Evolutionary conservation across 1,140 invertebrate species (phyloP), one percentile per base, ranked within the genome.

Genomic region (Drosophila burlai): DNA sequence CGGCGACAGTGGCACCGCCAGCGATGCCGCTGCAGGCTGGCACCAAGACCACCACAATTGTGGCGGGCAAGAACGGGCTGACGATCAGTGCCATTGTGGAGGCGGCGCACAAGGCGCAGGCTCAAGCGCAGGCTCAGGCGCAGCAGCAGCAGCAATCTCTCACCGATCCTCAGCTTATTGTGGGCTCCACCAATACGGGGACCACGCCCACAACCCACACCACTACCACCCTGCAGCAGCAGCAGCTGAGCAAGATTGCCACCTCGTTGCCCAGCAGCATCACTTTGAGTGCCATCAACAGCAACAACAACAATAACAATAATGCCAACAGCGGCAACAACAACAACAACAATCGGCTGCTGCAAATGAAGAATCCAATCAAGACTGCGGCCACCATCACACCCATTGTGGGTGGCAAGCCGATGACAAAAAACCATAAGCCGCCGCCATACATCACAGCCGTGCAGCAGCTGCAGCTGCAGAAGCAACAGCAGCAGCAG

Each of bases 161-260:
- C 5, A 29, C 18, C 11, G 76, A 80, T 18, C 31, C 47, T 2
- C 61, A 83, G 58, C 47, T 91, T 21, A 76, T 94, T 81, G 93
- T 95, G 57, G 95, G 95, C 42, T 95, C 95, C 21, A 95, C 95
- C 26, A 95, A 95, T 93, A 93, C 95, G 66, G 95, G 95, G 45
- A 95, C 95, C 4, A 93, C 95, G 72, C 90, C 93, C 63, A 55
- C 79, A 21, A 52, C 90, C 24, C 24, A 24, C 24, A 24, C 24
- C 66, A 46, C 90, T 66, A 72, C 61, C 1, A 72, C 61, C 1
- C 29, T 80, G 74, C 76, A 79, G 69, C 84, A 90, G 62, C 81
- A 81, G 52, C 90, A 91, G 42, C 55, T 89, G 0, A 82, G 80
- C 65, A 92, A 92, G 50, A 90, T 84, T 15, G 81, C 83, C 31